phyloP scores from a whole-genome alignment of 1,140 invertebrate genomes.

The Eubasilissa regina region DNA sequence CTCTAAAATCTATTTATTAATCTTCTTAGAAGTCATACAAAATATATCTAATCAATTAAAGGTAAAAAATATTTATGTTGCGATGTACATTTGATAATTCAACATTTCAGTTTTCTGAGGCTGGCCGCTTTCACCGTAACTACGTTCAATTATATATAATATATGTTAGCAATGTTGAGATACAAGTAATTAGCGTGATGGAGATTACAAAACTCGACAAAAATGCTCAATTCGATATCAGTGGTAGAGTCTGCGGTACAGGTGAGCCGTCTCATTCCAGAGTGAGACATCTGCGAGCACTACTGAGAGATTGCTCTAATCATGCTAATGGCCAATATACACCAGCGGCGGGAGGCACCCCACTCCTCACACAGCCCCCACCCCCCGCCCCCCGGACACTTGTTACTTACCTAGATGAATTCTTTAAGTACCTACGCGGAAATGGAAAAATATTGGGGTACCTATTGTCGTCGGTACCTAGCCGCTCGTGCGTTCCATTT shows the following conservation, averaged over 20 bases:
- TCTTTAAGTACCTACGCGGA: slow-evolving; percentile 52
- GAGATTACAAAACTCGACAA: slow-evolving; percentile 12
- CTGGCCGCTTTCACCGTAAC: too few species aligned
- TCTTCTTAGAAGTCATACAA: too few species aligned
- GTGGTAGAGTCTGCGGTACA: slow-evolving; percentile 45
- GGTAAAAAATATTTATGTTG: too few species aligned
- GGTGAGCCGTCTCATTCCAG: slow-evolving; percentile 43
- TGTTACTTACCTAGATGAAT: slow-evolving; percentile 61
- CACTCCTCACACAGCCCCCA: background rate
- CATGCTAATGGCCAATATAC: slow-evolving; percentile 61
- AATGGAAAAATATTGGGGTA: slow-evolving; percentile 55
- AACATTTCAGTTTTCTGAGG: too few species aligned
- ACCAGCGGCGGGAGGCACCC: background rate
- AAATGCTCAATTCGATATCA: slow-evolving; percentile 17
- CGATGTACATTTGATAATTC: too few species aligned
- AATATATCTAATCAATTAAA: too few species aligned
- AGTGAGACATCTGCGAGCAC: slow-evolving; percentile 44
- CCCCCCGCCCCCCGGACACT: slow-evolving; percentile 54
- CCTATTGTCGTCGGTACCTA: slow-evolving; percentile 39
- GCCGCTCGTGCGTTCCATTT: slow-evolving; percentile 33
- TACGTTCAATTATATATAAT: too few species aligned
- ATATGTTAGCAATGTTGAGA: background rate
- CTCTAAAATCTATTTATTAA: too few species aligned
- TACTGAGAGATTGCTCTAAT: slow-evolving; percentile 59
- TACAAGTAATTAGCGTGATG: slow-evolving; percentile 26